Conservation (phyloP, 1,140 invertebrate genomes). For the Pogonognathellus flavescens region DNA sequence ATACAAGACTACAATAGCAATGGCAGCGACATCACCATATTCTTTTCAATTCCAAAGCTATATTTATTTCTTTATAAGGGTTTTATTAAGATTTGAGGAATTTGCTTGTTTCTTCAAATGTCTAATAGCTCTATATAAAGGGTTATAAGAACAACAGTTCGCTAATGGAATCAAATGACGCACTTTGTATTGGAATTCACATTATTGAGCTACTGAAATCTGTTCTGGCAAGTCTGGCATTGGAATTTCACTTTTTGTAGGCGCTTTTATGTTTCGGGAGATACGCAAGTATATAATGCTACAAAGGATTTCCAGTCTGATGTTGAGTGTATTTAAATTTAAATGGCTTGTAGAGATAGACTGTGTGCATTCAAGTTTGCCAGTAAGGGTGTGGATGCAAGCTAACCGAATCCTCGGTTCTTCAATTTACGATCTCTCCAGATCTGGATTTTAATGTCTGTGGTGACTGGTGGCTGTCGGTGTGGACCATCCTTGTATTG, state of each 20-base stretch:
- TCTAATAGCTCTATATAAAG: no score
- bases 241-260: no score
- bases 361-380: no score
- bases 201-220: neutral
- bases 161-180: slow-evolving; percentile 35
- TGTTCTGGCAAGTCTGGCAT: neutral
- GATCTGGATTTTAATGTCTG: neutral
- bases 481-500: no score
- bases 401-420: slow-evolving; percentile 33
- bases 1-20: no score
- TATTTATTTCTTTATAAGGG: slow-evolving; percentile 33
- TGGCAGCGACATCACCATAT: no score
- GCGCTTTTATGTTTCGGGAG: no score
- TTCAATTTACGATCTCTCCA: slow-evolving; percentile 10
- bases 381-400: neutral
- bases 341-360: no score
- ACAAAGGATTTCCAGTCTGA: no score
- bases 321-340: no score
- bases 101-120: neutral
- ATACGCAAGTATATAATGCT: no score
- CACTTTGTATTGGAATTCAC: slow-evolving; percentile 29
- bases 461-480: neutral
- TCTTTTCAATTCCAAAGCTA: no score
- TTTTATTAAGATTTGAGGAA: slow-evolving; percentile 5
- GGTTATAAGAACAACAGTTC: slow-evolving; percentile 4